Evolutionary conservation across 2,888 invertebrate species (phyloP).

Genomic region (Dasysyrphus albostriatus): DNA sequence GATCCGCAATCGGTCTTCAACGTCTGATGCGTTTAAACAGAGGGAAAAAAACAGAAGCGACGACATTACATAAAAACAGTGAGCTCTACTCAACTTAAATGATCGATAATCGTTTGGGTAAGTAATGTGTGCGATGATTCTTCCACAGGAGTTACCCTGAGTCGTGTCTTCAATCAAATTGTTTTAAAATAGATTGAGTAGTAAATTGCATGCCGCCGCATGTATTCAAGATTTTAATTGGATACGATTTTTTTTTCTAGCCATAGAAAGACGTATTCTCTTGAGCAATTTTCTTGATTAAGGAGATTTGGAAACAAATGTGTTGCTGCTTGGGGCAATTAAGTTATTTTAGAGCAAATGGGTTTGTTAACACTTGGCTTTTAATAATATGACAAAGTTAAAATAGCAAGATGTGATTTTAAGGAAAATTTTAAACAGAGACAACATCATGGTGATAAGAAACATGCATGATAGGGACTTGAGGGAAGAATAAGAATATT

Average conservation of each 20-base stretch:
- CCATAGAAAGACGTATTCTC: conserved; percentile 30
- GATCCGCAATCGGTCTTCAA: conserved; percentile 9
- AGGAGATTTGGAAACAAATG: conserved; percentile 33
- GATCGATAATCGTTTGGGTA: conserved; percentile 59
- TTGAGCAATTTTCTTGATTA: conserved; percentile 41
- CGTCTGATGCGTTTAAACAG: conserved; percentile 11
- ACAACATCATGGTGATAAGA: too few relatives aligned
- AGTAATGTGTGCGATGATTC: conserved; percentile 45
- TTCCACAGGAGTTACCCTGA: conserved; percentile 32
- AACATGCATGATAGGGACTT: too few relatives aligned
- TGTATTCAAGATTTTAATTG: conserved; percentile 51
- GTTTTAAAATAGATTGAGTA: conserved; percentile 35
- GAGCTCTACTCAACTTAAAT: conserved; percentile 37
- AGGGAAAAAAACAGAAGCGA: conserved; percentile 6
- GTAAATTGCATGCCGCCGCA: conserved; percentile 39
- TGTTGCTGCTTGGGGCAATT: conserved; percentile 34
- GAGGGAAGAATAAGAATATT: too few relatives aligned
- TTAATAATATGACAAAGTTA: background rate
- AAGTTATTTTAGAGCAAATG: conserved; percentile 31
- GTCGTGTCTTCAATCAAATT: conserved; percentile 54
- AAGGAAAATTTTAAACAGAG: background rate
- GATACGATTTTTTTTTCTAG: conserved; percentile 32
- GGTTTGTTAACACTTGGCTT: conserved; percentile 30
- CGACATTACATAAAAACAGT: conserved; percentile 30
- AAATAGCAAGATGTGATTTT: background rate